Conservation (phyloP, 1,140 invertebrate genomes). For the Physella acuta region DNA sequence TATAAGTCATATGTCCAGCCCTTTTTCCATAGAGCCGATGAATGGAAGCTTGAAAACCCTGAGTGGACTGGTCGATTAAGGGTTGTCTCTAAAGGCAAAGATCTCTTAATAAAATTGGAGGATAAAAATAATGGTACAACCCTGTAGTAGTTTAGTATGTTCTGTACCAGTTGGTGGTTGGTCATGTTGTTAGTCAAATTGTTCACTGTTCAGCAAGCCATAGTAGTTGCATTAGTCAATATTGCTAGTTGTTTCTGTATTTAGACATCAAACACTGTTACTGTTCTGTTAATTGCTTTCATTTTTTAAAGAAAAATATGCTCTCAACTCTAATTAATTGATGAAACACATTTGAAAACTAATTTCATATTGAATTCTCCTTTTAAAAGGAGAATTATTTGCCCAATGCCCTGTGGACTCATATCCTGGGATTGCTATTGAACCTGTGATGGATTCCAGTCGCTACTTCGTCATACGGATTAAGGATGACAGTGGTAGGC, state of each 20-base stretch:
- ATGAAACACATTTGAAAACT: too few relatives aligned
- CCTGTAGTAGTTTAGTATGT: neutral
- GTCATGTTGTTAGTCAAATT: too few relatives aligned
- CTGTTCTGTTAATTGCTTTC: too few relatives aligned
- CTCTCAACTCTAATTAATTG: too few relatives aligned
- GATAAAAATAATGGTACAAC: constrained; percentile 82
- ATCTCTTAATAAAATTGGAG: constrained; percentile 88
- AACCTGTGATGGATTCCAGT: constrained; percentile 95
- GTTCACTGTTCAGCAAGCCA: too few relatives aligned
- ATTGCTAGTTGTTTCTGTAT: too few relatives aligned
- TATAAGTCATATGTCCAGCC: neutral
- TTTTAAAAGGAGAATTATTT: constrained; percentile 79
- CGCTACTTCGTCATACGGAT: constrained; percentile 97
- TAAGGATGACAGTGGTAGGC: constrained; percentile 85
- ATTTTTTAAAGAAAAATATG: too few relatives aligned
- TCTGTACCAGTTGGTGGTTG: too few relatives aligned
- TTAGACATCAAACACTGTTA: too few relatives aligned
- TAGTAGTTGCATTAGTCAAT: too few relatives aligned
- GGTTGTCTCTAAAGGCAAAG: constrained; percentile 83
- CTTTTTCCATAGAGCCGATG: constrained; percentile 76
- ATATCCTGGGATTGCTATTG: constrained; percentile 92
- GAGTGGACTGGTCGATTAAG: constrained; percentile 94
- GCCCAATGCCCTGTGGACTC: constrained; percentile 96
- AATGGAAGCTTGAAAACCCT: constrained; percentile 96
- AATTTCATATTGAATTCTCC: neutral